Conservation (phyloP, 2,113 vertebrate genomes). For the Salminus brasiliensis region DNA sequence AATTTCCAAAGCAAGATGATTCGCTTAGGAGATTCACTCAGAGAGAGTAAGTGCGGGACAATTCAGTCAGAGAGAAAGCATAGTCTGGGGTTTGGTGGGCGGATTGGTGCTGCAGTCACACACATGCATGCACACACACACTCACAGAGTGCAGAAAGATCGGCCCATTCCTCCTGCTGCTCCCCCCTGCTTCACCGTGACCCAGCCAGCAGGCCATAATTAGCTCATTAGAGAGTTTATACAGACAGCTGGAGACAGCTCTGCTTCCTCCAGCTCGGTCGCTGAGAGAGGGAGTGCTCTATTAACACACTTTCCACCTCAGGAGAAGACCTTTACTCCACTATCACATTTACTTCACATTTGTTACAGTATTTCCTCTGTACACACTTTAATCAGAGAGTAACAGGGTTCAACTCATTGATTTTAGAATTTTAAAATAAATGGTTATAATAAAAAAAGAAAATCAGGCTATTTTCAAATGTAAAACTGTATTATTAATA, state of each 20-base stretch:
- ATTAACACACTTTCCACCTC: background rate
- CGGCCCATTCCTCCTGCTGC: conserved; percentile 58
- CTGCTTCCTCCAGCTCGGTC: no score
- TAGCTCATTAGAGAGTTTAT: conserved; percentile 64
- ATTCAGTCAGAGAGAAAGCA: conserved; percentile 66
- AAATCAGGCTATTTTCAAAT: no score
- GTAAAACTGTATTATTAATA: no score
- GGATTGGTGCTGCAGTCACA: conserved; percentile 69
- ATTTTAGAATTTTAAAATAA: no score
- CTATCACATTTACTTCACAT: no score
- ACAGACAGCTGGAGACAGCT: conserved; percentile 65
- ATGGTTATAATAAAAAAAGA: no score
- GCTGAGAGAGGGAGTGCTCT: background rate
- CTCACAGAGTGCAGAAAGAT: background rate
- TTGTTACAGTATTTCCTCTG: no score
- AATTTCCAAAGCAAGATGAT: background rate
- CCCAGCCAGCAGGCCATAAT: conserved; percentile 61
- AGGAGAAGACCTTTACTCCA: background rate
- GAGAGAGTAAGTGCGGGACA: conserved; percentile 47
- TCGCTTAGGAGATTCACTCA: background rate
- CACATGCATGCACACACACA: conserved; percentile 8
- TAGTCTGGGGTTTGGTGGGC: conserved; percentile 82
- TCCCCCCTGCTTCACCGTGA: conserved; percentile 70
- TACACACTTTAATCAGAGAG: no score
- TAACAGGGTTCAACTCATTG: no score